These are phyloP conservation scores for Melanotus villosus DNA, from an alignment of 2,888 invertebrate species.

Conservation along the genomic window DNA sequence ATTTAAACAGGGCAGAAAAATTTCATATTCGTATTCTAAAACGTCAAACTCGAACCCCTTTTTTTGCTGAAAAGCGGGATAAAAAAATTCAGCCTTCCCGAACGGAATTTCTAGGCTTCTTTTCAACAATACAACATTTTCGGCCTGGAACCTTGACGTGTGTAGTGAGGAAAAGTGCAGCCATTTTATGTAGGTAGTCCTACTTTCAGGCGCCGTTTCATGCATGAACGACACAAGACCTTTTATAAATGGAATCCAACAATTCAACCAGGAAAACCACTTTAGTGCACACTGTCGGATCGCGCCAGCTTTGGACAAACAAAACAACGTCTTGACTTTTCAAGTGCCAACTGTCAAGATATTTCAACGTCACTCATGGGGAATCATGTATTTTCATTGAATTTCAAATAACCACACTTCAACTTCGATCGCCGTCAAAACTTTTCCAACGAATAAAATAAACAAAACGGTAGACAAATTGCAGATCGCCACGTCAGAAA, in stretches of 20 bases:
- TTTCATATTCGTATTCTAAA: too few species aligned
- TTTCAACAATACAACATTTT: background rate
- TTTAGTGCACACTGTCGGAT: slow-evolving; percentile 37
- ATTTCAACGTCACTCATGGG: slow-evolving; percentile 54
- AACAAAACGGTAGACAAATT: slow-evolving; percentile 22
- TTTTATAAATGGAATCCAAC: slow-evolving; percentile 47
- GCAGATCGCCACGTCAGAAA: background rate
- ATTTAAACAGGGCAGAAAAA: too few species aligned
- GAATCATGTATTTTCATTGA: slow-evolving; percentile 56
- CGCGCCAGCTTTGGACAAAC: slow-evolving; percentile 38
- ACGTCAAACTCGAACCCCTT: too few species aligned
- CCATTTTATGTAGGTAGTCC: slow-evolving; percentile 1
- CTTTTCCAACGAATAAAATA: slow-evolving; percentile 45
- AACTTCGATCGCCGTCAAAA: slow-evolving; percentile 51
- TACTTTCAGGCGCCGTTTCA: slow-evolving; percentile 28
- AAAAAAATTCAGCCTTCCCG: too few species aligned
- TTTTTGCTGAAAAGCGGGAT: too few species aligned
- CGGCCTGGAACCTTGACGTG: background rate
- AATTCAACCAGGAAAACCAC: slow-evolving; percentile 48
- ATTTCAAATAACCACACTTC: slow-evolving; percentile 57
- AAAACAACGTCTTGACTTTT: slow-evolving; percentile 50
- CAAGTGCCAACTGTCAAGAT: slow-evolving; percentile 57
- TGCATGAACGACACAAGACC: slow-evolving; percentile 32
- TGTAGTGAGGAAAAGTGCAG: background rate
- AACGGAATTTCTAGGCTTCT: too few species aligned